Conservation (phyloP, 2,797 vertebrate genomes). For the Pseudochirops cupreus region DNA sequence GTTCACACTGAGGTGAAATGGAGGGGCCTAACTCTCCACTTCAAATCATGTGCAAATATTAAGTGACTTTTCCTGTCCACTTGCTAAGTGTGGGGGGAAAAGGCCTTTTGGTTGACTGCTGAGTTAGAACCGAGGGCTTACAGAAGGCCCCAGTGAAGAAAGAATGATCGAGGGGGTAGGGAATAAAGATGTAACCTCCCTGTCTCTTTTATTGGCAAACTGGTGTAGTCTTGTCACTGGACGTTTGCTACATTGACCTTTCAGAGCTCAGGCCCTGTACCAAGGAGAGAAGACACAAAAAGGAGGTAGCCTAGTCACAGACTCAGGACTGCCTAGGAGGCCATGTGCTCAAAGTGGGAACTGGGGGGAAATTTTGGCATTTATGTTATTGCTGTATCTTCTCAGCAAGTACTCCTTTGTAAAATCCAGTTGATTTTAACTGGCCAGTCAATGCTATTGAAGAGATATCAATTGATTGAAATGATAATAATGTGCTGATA, state of each 20-base stretch:
- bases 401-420: background rate
- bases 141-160: background rate
- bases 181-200: background rate
- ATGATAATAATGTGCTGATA: background rate
- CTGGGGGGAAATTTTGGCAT: background rate
- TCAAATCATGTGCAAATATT: background rate
- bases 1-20: background rate
- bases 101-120: background rate
- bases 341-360: background rate
- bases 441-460: background rate
- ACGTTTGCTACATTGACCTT: background rate
- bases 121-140: background rate
- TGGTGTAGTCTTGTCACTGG: background rate
- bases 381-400: background rate
- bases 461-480: background rate
- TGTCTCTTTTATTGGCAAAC: background rate
- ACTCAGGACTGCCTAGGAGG: background rate
- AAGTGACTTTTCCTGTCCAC: background rate
- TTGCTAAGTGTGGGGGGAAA: background rate
- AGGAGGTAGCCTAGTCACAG: background rate
- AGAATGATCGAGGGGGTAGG: background rate
- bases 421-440: background rate
- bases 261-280: background rate
- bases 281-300: background rate
- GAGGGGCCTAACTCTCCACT: background rate